Evolutionary conservation across 1,140 invertebrate species (phyloP).

Genomic region (Sarcophaga bullata): DNA sequence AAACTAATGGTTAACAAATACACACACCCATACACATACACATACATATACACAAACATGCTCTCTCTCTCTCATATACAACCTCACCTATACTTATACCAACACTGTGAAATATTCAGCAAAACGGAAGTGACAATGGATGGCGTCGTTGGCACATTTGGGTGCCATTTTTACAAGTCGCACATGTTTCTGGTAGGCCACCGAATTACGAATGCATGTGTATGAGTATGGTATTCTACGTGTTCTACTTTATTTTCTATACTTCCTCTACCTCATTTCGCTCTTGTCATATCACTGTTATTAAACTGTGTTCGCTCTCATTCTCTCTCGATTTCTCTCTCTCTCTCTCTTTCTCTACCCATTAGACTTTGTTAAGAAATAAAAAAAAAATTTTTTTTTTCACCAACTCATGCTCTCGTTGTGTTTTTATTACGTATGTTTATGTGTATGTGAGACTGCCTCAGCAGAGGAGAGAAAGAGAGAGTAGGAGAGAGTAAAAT

Average conservation of each 20-base stretch:
- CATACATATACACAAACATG: too few relatives aligned
- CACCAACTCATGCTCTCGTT: too few relatives aligned
- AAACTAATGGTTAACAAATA: too few relatives aligned
- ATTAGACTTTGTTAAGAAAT: background rate
- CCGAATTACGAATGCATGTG: background rate
- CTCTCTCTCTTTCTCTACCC: background rate
- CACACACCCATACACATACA: too few relatives aligned
- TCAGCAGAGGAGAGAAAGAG: too few relatives aligned
- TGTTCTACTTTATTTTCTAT: background rate
- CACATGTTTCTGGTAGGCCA: background rate
- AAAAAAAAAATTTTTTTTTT: too few relatives aligned
- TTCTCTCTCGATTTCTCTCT: background rate
- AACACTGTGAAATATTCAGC: background rate
- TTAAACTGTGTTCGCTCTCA: background rate
- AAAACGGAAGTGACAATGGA: slow-evolving; percentile 21
- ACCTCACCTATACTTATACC: background rate
- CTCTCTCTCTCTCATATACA: background rate
- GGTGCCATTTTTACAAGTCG: background rate
- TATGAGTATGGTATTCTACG: background rate
- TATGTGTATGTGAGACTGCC: too few relatives aligned
- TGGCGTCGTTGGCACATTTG: slow-evolving; percentile 25
- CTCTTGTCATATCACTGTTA: too few relatives aligned
- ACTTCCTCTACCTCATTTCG: too few relatives aligned
- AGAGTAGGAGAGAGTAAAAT: too few relatives aligned
- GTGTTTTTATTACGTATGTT: too few relatives aligned